These are phyloP conservation scores for Lophius americanus DNA, from an alignment of 2,797 vertebrate species.

Conservation along the genomic window DNA sequence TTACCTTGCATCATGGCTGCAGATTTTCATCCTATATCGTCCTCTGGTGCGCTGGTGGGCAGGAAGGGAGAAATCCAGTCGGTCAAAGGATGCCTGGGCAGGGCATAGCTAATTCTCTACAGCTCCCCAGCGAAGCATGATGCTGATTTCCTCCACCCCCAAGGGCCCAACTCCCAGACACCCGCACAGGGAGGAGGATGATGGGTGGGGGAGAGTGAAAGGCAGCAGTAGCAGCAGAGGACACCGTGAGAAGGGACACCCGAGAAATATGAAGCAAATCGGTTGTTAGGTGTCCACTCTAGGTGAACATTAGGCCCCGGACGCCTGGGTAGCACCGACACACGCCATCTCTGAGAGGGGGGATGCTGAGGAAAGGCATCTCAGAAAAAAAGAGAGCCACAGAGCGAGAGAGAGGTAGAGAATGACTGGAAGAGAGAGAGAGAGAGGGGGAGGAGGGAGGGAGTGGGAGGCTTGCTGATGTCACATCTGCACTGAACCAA, in stretches of 20 bases:
- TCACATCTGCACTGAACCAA: constrained; percentile 81
- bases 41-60: constrained; percentile 56
- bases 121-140: constrained; percentile 63
- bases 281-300: constrained; percentile 42
- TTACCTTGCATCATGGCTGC: constrained; percentile 88
- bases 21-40: constrained; percentile 84
- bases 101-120: constrained; percentile 74
- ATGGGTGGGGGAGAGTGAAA: constrained; percentile 21
- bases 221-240: constrained; percentile 39
- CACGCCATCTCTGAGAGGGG: constrained; percentile 79
- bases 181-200: constrained; percentile 47
- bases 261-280: constrained; percentile 45
- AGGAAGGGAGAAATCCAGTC: constrained; percentile 52
- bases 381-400: neutral
- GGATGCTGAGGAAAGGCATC: constrained; percentile 75
- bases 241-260: constrained; percentile 44
- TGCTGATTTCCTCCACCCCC: constrained; percentile 67
- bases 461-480: constrained; percentile 74
- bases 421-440: constrained; percentile 39
- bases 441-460: constrained; percentile 50
- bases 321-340: constrained; percentile 63
- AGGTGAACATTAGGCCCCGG: constrained; percentile 68
- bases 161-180: constrained; percentile 65
- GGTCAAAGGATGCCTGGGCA: constrained; percentile 71
- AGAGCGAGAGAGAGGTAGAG: constrained; percentile 26